phyloP scores from a whole-genome alignment of 2,113 vertebrate species.

The Dasyurus viverrinus region DNA sequence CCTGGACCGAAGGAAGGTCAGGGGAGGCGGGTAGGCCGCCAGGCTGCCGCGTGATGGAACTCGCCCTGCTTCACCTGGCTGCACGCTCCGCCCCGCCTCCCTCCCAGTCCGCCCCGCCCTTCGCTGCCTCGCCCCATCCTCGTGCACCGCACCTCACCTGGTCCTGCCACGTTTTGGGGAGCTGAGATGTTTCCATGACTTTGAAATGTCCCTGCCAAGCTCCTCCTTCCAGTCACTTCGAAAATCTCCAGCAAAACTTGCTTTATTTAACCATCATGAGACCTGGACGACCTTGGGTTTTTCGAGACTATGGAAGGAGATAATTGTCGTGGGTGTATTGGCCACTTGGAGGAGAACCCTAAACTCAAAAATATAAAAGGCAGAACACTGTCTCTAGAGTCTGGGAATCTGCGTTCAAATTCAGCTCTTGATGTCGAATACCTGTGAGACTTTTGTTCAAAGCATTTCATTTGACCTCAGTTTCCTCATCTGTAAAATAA shows the following conservation, averaged over 20 bases:
- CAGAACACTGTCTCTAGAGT: neutral
- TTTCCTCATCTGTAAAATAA: neutral
- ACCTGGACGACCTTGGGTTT: neutral
- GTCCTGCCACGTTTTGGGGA: neutral
- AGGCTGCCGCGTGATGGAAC: neutral
- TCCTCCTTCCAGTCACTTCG: neutral
- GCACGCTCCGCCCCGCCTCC: constrained; percentile 67
- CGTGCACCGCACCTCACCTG: neutral
- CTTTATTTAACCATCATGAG: neutral
- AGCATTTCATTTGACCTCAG: neutral
- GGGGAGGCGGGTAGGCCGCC: neutral
- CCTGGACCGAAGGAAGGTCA: neutral
- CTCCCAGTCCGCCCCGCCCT: neutral
- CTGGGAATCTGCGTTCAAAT: neutral
- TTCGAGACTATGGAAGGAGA: neutral
- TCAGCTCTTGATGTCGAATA: too few species aligned
- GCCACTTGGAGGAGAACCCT: neutral
- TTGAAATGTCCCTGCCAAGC: too few species aligned
- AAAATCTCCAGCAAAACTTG: neutral
- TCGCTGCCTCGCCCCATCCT: neutral
- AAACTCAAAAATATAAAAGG: neutral
- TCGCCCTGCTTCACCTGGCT: constrained; percentile 42
- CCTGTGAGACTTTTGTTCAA: neutral
- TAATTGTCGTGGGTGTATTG: neutral
- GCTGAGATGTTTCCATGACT: too few species aligned